Percentiles rank a stretch among this genome's conserved stretches.
phyloP scores from a whole-genome alignment of 2,113 vertebrate genomes.

The Calyptomena viridis region DNA sequence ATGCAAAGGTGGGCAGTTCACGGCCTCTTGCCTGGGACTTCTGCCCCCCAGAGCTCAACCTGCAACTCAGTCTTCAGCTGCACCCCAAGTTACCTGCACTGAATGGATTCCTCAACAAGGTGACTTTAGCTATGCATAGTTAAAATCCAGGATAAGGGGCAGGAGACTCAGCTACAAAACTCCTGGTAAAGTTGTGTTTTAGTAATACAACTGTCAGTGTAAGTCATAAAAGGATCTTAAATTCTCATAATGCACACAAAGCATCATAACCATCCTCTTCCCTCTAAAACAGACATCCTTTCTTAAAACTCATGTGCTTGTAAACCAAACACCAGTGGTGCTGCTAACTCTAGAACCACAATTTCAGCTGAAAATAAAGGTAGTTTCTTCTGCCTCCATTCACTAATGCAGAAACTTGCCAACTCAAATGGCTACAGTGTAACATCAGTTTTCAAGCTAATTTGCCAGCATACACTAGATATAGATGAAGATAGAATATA shows the following conservation, averaged over 20 bases:
- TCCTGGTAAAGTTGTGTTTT: background rate
- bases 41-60: background rate
- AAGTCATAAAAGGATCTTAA: background rate
- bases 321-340: background rate
- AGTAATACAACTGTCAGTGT: background rate
- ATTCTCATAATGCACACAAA: background rate
- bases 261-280: background rate
- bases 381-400: background rate
- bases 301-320: background rate
- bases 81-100: background rate
- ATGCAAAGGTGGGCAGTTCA: background rate
- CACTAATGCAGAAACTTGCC: background rate
- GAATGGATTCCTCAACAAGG: background rate
- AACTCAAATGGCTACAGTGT: background rate
- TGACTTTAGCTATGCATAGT: rapidly evolving
- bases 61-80: background rate
- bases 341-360: background rate
- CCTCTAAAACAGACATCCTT: rapidly evolving
- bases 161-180: background rate
- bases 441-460: background rate
- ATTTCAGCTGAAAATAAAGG: background rate
- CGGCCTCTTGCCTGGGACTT: background rate
- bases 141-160: background rate
- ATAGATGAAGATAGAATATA: background rate
- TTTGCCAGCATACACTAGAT: background rate